These are phyloP conservation scores for Boulengeromyrus knoepffleri DNA, from an alignment of 2,113 vertebrate genomes.

Conservation along the genomic window DNA sequence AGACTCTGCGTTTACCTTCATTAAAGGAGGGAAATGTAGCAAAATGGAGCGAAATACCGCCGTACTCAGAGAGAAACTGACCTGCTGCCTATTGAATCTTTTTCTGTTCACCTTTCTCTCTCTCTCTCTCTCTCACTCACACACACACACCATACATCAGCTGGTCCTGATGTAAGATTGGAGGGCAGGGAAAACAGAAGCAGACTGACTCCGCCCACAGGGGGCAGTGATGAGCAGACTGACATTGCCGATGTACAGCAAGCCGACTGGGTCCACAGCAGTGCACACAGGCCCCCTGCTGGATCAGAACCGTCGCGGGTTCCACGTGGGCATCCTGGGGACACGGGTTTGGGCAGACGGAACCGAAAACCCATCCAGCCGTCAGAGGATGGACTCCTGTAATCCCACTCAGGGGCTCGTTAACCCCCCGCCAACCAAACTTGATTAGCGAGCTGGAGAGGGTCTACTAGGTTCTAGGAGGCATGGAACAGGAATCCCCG, in stretches of 20 bases:
- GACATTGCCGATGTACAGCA: neutral
- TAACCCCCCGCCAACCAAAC: neutral
- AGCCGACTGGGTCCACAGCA: neutral
- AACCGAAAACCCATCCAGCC: neutral
- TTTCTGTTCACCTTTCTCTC: neutral
- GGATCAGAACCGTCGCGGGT: neutral
- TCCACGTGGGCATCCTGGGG: neutral
- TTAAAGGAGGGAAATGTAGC: neutral
- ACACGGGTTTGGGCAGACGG: neutral
- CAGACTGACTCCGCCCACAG: neutral
- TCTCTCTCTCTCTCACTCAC: neutral
- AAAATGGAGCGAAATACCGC: neutral
- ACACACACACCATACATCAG: neutral
- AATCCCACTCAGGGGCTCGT: neutral
- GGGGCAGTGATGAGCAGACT: neutral
- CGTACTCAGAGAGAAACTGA: neutral
- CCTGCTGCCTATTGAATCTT: neutral
- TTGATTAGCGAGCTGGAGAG: neutral
- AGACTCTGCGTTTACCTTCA: slow-evolving; percentile 35
- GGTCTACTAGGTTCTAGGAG: no score
- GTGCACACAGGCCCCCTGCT: neutral
- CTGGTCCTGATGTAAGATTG: neutral
- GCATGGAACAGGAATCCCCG: neutral
- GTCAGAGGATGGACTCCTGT: neutral
- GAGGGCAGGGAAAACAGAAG: neutral